phyloP scores from a whole-genome alignment of 2,113 vertebrate genomes.

The Chroicocephalus ridibundus region DNA sequence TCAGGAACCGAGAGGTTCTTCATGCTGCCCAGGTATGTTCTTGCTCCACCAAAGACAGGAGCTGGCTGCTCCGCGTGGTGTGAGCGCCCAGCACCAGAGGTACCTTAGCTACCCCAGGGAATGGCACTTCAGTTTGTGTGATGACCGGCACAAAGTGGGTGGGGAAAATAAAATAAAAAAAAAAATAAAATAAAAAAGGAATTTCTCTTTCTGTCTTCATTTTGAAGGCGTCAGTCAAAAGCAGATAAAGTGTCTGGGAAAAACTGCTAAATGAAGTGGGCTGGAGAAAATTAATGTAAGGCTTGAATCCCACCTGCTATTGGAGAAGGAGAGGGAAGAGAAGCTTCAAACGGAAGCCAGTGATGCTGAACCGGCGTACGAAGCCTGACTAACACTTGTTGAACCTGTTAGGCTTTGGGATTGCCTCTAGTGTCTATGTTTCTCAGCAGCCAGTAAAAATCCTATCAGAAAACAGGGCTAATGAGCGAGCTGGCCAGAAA shows the following conservation, averaged over 20 bases:
- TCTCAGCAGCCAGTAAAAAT: background rate
- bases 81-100: background rate
- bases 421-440: background rate
- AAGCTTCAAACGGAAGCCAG: background rate
- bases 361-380: rapidly evolving
- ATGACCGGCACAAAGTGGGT: background rate
- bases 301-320: background rate
- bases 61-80: background rate
- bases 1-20: background rate
- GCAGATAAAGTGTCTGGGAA: background rate
- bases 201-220: background rate
- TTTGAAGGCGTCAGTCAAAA: background rate
- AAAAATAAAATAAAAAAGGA: too few relatives aligned
- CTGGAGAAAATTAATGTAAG: background rate
- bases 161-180: background rate
- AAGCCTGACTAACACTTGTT: background rate
- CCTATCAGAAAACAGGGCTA: background rate
- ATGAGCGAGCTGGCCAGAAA: background rate
- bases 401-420: background rate
- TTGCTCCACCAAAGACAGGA: background rate
- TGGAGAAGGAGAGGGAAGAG: background rate
- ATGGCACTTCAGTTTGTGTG: background rate
- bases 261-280: background rate
- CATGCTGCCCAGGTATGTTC: background rate
- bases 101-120: background rate